phyloP scores from a whole-genome alignment of 2,888 invertebrate genomes.

The Drosophila pseudotalamancana region DNA sequence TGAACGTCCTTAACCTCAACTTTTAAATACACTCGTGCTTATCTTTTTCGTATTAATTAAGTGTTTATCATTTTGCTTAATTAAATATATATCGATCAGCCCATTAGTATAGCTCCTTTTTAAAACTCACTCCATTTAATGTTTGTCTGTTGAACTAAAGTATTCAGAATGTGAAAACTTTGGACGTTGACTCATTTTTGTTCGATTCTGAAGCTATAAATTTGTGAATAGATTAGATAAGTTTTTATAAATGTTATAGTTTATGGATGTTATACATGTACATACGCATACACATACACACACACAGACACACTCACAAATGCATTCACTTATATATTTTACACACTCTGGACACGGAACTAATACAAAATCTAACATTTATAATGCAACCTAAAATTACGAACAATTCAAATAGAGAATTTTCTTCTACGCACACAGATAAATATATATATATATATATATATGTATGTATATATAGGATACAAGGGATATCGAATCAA shows the following conservation, averaged over 20 bases:
- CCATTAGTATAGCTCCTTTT: not conserved
- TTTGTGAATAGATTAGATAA: constrained; percentile 46
- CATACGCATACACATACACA: constrained; percentile 13
- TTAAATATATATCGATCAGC: not conserved
- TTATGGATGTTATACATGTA: constrained; percentile 25
- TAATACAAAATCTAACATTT: constrained; percentile 32
- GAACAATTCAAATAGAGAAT: constrained; percentile 37
- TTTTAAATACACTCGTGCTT: not conserved
- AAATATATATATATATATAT: constrained; percentile 19
- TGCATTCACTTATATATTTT: not conserved
- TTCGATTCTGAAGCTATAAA: constrained; percentile 1
- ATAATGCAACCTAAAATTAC: constrained; percentile 4
- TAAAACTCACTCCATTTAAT: not conserved
- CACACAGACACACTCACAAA: constrained; percentile 1
- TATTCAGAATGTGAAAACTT: constrained; percentile 12
- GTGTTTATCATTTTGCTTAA: not conserved
- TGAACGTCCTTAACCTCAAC: constrained; percentile 39
- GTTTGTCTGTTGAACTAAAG: not conserved
- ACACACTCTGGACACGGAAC: constrained; percentile 31
- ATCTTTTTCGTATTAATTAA: constrained; percentile 3
- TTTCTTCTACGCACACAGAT: constrained; percentile 77
- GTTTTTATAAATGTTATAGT: constrained; percentile 18
- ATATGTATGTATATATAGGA: not conserved
- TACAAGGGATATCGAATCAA: not conserved
- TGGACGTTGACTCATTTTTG: constrained; percentile 39